A percentile compares a stretch with the other conserved stretches of the same genome.
Conservation (phyloP, 2,797 vertebrate genomes). For the Geotrypetes seraphini region DNA sequence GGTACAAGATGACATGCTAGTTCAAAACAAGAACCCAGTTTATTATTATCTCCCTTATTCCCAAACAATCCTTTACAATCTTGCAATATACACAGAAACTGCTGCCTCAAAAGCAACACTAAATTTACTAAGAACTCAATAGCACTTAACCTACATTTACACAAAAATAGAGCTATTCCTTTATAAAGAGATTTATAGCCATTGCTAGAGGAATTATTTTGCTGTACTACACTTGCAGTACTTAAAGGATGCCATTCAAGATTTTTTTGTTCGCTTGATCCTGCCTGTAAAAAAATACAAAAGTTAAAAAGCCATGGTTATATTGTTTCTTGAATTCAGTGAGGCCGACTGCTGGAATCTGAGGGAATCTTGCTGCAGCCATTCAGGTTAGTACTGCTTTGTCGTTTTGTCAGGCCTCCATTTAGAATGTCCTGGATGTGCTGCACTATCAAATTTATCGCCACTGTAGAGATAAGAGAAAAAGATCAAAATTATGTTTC, state of each 20-base stretch:
- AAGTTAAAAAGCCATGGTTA: too few species aligned
- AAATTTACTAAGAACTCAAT: conserved; percentile 30
- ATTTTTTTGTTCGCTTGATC: conserved; percentile 7
- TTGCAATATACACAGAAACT: too few species aligned
- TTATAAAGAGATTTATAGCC: conserved; percentile 45
- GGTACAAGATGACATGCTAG: too few species aligned
- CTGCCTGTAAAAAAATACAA: too few species aligned
- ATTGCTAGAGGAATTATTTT: conserved; percentile 32
- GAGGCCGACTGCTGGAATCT: conserved; percentile 77
- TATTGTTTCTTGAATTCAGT: conserved; percentile 71
- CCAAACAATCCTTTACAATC: too few species aligned
- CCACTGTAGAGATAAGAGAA: conserved; percentile 55
- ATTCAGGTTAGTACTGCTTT: conserved; percentile 68
- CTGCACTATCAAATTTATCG: conserved; percentile 92
- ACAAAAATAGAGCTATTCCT: conserved; percentile 60
- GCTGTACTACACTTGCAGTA: conserved; percentile 27
- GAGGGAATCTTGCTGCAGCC: conserved; percentile 65
- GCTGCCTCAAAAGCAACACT: not conserved
- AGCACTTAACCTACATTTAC: conserved; percentile 48
- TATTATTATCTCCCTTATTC: too few species aligned
- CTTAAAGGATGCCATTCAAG: conserved; percentile 32
- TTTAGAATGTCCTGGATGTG: conserved; percentile 94
- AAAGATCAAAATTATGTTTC: not conserved
- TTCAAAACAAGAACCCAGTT: too few species aligned
- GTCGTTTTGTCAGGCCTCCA: conserved; percentile 73